A percentile compares a stretch with the other conserved stretches of the same genome.
Conservation (phyloP, 92 coral and sea anemone species). For the Metridium senile region DNA sequence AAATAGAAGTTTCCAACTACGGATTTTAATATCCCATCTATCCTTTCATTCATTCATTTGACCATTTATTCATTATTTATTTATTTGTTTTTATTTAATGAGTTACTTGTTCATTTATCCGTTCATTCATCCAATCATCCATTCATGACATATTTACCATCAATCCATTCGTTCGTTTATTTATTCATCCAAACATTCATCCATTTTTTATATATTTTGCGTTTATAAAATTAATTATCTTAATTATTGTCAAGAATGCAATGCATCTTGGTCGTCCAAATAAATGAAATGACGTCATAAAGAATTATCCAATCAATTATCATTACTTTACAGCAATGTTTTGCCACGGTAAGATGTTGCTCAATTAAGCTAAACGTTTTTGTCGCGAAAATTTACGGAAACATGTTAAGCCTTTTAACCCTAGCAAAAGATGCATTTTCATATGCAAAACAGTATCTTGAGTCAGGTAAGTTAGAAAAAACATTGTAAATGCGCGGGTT, state of each 20-base stretch:
- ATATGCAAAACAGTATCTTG: background rate
- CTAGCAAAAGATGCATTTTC: background rate
- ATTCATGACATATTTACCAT: no score
- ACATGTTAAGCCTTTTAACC: constrained; percentile 8
- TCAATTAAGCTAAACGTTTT: background rate
- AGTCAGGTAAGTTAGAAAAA: constrained; percentile 1
- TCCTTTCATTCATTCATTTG: no score
- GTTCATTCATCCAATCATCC: no score
- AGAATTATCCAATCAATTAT: background rate
- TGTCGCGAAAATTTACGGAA: background rate
- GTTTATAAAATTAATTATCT: no score
- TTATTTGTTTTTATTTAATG: no score
- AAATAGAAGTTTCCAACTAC: no score
- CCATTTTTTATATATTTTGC: no score
- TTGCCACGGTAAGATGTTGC: constrained; percentile 13
- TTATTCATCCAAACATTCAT: no score
- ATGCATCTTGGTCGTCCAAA: background rate
- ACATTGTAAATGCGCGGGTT: background rate
- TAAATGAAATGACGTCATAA: background rate
- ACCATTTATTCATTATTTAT: no score
- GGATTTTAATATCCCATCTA: no score
- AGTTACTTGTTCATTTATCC: no score
- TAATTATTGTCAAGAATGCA: background rate
- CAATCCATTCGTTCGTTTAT: no score
- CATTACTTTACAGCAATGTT: background rate